phyloP scores from a whole-genome alignment of 2,888 invertebrate genomes.

The Xylota sylvarum region DNA sequence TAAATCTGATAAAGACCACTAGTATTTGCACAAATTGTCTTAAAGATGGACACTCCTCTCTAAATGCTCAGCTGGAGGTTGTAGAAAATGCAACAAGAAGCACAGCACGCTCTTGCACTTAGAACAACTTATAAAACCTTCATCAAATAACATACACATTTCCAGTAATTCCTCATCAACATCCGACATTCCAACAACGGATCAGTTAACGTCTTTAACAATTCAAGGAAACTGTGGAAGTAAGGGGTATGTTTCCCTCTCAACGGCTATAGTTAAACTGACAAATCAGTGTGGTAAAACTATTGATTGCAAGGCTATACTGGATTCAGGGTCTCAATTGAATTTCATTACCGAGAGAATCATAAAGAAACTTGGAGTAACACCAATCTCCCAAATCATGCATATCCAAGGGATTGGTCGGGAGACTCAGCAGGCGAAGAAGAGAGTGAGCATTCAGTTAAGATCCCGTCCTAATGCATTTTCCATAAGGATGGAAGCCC shows the following conservation, averaged over 20 bases:
- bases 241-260: neutral
- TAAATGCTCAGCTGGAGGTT: no score
- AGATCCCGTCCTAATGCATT: neutral
- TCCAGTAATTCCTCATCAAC: neutral
- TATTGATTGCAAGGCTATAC: neutral
- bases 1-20: no score
- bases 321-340: constrained; percentile 17
- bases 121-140: neutral
- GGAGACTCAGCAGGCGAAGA: constrained; percentile 8
- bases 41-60: neutral
- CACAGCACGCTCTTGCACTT: neutral
- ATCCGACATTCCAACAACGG: neutral
- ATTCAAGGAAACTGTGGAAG: neutral
- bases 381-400: constrained; percentile 31
- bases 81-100: neutral
- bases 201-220: neutral
- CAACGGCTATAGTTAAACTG: neutral
- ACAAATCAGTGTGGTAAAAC: constrained; percentile 1
- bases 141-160: neutral
- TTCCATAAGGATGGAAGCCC: constrained; percentile 19
- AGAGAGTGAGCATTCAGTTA: no score
- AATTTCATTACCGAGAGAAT: neutral
- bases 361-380: constrained; percentile 8
- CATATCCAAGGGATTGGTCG: constrained; percentile 12
- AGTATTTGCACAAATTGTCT: no score